A percentile compares a stretch with the other conserved stretches of the same genome.
These are phyloP conservation scores for Kryptolebias marmoratus DNA, from an alignment of 2,113 vertebrate species.

Conservation along the genomic window DNA sequence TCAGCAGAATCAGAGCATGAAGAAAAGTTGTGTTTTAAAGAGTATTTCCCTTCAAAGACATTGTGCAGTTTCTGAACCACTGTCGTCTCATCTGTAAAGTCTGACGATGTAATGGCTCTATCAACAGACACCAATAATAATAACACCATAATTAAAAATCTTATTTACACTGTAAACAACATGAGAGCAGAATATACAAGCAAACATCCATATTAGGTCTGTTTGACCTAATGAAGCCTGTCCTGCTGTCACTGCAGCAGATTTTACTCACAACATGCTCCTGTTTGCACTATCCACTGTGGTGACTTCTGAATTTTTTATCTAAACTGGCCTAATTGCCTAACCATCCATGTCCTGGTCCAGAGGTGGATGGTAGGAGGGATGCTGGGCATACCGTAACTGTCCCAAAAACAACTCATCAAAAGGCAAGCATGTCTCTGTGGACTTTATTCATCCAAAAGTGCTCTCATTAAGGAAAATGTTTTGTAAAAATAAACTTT, in stretches of 20 bases:
- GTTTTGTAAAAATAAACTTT: too few species aligned
- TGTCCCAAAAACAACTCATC: constrained; percentile 67
- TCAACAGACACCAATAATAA: not conserved
- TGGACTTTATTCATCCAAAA: constrained; percentile 2
- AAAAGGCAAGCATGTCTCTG: constrained; percentile 24
- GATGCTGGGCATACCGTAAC: constrained; percentile 35
- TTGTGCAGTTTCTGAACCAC: too few species aligned
- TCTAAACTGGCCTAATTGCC: constrained; percentile 82
- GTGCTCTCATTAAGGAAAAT: not conserved
- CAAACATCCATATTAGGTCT: constrained; percentile 16
- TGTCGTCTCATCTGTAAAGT: not conserved
- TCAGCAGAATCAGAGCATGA: too few species aligned
- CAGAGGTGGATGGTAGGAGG: constrained; percentile 50
- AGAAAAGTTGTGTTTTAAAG: too few species aligned
- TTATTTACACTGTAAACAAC: constrained; percentile 9
- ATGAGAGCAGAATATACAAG: not conserved
- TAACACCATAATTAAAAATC: too few species aligned
- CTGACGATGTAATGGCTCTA: not conserved
- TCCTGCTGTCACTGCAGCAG: constrained; percentile 52
- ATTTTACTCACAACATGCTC: constrained; percentile 45
- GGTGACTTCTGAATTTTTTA: constrained; percentile 80
- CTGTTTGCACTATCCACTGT: constrained; percentile 58
- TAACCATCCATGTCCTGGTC: constrained; percentile 76
- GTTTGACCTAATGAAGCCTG: constrained; percentile 29
- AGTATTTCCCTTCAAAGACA: too few species aligned